Evolutionary conservation across 1,140 invertebrate genomes (phyloP).

Genomic region (Leguminivora glycinivorella): DNA sequence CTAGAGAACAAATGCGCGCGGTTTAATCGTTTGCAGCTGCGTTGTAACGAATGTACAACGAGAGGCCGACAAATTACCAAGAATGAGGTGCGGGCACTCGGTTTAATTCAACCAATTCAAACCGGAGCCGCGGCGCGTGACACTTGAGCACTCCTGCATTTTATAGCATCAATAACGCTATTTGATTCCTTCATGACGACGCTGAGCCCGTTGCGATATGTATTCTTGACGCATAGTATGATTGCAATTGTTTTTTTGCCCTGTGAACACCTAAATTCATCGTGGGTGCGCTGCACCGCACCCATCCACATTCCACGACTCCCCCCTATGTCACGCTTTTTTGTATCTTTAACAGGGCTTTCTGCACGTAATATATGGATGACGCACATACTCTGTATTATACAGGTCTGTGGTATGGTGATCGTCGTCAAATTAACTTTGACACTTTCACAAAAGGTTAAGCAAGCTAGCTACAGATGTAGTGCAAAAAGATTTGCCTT

Average conservation of each 20-base stretch:
- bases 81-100: constrained; percentile 16
- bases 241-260: neutral
- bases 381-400: no score
- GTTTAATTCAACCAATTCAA: constrained; percentile 21
- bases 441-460: no score
- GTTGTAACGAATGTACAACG: neutral
- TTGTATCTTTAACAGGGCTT: no score
- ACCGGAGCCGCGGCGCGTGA: constrained; percentile 9
- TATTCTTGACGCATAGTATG: neutral
- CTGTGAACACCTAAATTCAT: no score
- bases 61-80: constrained; percentile 20
- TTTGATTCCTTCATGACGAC: constrained; percentile 2
- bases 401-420: no score
- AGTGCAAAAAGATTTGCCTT: no score
- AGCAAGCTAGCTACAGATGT: no score
- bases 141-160: constrained; percentile 15
- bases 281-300: no score
- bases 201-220: neutral
- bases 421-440: no score
- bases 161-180: constrained; percentile 6
- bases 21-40: constrained; percentile 8
- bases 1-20: constrained; percentile 3
- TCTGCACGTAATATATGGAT: no score
- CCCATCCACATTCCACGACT: no score
- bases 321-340: no score